Base-by-base conservation (phyloP, 2,888 invertebrate genomes). In the Cancer borealis region DNA sequence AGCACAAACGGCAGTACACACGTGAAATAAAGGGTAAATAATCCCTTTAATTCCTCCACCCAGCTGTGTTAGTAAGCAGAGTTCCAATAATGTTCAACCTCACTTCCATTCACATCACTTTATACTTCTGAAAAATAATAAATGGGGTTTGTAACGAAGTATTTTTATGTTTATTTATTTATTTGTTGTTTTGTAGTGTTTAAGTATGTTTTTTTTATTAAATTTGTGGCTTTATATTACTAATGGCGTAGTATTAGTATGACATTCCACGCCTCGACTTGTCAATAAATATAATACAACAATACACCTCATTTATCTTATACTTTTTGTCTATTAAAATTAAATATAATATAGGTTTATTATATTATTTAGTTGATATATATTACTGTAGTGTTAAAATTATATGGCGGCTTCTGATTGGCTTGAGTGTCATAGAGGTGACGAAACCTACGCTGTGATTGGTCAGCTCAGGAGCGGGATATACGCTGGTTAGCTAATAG, bases 361-460 rank as follows among this genome's bases (percentile, higher is more conserved):
- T 54, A 49, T 12, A 12, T 49, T 21, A n/a, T 73, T n/a, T 39
- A 30, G 47, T 47, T 14, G 47, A 47, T 30, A 30, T 49, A 17
- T 91, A n/a, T 6, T n/a, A n/a, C 4, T 4, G n/a, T 54, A 46
- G 90, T 93, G 90, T 90, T 91, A 84, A 91, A 90, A 91, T 93
- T 93, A 93, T 49, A 93, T 93, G 93, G 30, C 93, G 26, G 6
- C 21, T 54, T 79, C 73, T 90, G 39, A 93, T 93, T 93, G 93
- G 93, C n/a, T 21, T 45, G 90, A 45, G 90, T 90, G 60, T 26
- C n/a, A 54, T 60, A 12, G 45, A 21, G 60, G 14, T 26, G 8
- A 10, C 26, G 54, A 54, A 60, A 90, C 26, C 12, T 60, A 14
- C 60, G 10, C 30, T 30, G 60, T 90, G 26, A 90, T 90, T 90